Evolutionary conservation across 2,888 invertebrate species (phyloP).

Genomic region (Lacanobia wlatinum): DNA sequence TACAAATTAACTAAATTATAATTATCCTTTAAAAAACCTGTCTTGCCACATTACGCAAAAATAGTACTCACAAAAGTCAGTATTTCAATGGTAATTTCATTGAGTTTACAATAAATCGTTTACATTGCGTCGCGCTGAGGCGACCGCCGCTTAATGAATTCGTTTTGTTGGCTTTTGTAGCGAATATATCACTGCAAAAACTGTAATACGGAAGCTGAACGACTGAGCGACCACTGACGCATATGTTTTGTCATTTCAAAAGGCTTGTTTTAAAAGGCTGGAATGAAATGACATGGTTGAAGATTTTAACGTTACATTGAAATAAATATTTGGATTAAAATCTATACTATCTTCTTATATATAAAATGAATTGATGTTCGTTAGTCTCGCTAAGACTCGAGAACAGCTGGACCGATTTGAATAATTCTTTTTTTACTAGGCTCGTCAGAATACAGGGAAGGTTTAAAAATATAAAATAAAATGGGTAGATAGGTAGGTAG

Average conservation of each 20-base stretch:
- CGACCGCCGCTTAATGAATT: constrained; percentile 32
- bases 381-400: too few species aligned
- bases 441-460: too few species aligned
- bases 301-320: too few species aligned
- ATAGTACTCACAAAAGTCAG: background rate
- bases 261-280: background rate
- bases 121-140: constrained; percentile 11
- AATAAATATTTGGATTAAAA: too few species aligned
- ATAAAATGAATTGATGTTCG: too few species aligned
- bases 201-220: background rate
- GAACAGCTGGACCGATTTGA: too few species aligned
- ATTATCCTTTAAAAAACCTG: background rate
- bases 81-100: background rate
- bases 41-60: background rate
- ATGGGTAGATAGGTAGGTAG: too few species aligned
- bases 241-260: background rate
- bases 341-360: too few species aligned
- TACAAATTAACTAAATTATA: too few species aligned
- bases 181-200: background rate
- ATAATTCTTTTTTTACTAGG: too few species aligned
- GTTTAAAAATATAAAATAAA: too few species aligned
- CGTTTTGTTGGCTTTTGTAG: constrained; percentile 15
- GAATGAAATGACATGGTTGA: too few species aligned
- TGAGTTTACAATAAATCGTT: constrained; percentile 27
- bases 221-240: background rate